Percentiles rank a stretch among this genome's conserved stretches.
Evolutionary conservation across 2,888 invertebrate species (phyloP).

Genomic region (Autographa gamma): DNA sequence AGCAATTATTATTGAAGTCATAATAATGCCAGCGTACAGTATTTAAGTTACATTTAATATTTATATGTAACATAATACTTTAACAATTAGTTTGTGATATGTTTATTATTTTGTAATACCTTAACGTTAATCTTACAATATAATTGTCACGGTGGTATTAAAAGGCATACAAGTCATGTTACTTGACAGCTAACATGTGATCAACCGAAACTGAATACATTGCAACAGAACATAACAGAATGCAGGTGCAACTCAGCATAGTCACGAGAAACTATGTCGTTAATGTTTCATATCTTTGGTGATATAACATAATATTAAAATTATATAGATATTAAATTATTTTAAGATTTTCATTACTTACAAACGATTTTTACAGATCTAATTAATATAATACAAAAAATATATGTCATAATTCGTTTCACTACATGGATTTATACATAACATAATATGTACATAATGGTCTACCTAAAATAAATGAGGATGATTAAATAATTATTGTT

Average conservation of each 20-base stretch:
- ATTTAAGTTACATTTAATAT: slow-evolving; percentile 52
- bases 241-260: slow-evolving; percentile 9
- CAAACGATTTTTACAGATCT: slow-evolving; percentile 19
- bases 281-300: slow-evolving; percentile 53
- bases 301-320: slow-evolving; percentile 27
- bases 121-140: slow-evolving; percentile 57
- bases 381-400: slow-evolving; percentile 20
- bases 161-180: slow-evolving; percentile 53
- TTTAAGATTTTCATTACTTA: slow-evolving; percentile 12
- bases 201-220: slow-evolving; percentile 16
- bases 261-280: slow-evolving; percentile 17
- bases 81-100: slow-evolving; percentile 64
- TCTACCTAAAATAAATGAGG: slow-evolving; percentile 12
- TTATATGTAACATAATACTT: slow-evolving; percentile 51
- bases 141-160: slow-evolving; percentile 60
- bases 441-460: slow-evolving; percentile 32
- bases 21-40: slow-evolving; percentile 52
- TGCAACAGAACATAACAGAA: slow-evolving; percentile 6
- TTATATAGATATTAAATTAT: slow-evolving; percentile 6
- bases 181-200: slow-evolving; percentile 47
- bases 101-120: slow-evolving; percentile 62
- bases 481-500: slow-evolving; percentile 8
- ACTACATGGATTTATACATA: slow-evolving; percentile 11
- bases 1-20: slow-evolving; percentile 13
- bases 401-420: slow-evolving; percentile 5